Conservation (phyloP, 2,888 invertebrate species). For the Hermodice carunculata region DNA sequence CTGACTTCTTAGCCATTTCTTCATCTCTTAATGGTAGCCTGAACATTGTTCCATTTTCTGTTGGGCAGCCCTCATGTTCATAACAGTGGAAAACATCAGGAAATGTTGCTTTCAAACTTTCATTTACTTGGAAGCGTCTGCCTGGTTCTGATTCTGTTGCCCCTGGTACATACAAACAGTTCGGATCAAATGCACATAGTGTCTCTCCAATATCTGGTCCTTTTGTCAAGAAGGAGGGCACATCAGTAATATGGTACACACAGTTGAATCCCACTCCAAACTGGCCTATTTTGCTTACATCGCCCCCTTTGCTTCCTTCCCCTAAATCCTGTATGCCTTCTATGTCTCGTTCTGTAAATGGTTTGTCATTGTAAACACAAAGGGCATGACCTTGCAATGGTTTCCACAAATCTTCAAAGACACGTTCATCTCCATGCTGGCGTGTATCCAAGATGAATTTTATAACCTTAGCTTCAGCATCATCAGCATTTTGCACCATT, state of each 20-base stretch:
- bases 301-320: constrained; percentile 57
- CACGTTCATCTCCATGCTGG: constrained; percentile 36
- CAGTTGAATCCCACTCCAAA: constrained; percentile 67
- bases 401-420: constrained; percentile 47
- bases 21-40: constrained; percentile 56
- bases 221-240: constrained; percentile 57
- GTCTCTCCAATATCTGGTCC: constrained; percentile 42
- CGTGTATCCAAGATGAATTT: constrained; percentile 55
- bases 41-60: constrained; percentile 49
- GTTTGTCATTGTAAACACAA: constrained; percentile 61
- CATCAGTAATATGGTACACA: constrained; percentile 65
- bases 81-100: constrained; percentile 49
- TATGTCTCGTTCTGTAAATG: constrained; percentile 54
- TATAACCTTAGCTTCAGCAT: constrained; percentile 54
- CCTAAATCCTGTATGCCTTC: constrained; percentile 62
- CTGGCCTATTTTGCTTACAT: constrained; percentile 60
- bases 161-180: constrained; percentile 50
- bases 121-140: constrained; percentile 34
- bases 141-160: constrained; percentile 43
- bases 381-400: constrained; percentile 63
- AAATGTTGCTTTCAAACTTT: constrained; percentile 24
- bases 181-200: constrained; percentile 59
- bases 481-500: constrained; percentile 48
- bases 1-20: constrained; percentile 45
- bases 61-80: constrained; percentile 33